Base-by-base conservation (phyloP, 2,113 vertebrate genomes). In the Ibidorhyncha struthersii region DNA sequence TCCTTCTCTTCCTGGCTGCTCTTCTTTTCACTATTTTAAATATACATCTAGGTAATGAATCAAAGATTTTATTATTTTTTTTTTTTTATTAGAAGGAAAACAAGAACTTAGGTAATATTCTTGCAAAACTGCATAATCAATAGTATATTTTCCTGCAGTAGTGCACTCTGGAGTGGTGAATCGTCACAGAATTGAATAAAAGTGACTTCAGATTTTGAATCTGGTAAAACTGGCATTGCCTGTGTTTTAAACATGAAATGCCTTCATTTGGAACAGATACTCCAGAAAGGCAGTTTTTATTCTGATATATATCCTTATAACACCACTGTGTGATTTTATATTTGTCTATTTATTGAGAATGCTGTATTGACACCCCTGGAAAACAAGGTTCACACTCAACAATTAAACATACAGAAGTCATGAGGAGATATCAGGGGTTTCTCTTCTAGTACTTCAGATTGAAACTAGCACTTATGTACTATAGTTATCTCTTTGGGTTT, bases 331-430 rank as follows among this genome's bases (percentile, higher is more conserved):
- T 43, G 10, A 41, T 45, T 80, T 83, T 47, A 19, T 26, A 80
- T 82, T 53, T 55, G 6, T 36, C 27, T 38, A 0, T 53, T 82
- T 90, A 72, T 6, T 63, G 16, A 66, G 92, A 92, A 11, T 49
- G 6, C 12, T 62, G 1, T 22, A 70, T 27, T 0, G 3, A 41
- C 4, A 43, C 13, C 3, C 8, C 41, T 38, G 23, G 38, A 77
- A 71, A 79, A 76, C 4, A 85, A n/a, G 9, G 4, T 41, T 55
- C 12, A 63, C 15, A 47, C 2, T 73, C 26, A 65, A 17, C 10
- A 50, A 49, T 52, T 14, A 52, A 47, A 47, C 20, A 13, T 40
- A 10, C 4, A 53, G 21, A 55, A 83, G 15, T 38, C 36, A 25
- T 17, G 43, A 41, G 26, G 43, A 41, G 26, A n/a, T 59, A 36